Conservation (phyloP, 30 jellyfish, hydroid and myxozoan genomes). For the Hydra vulgaris region DNA sequence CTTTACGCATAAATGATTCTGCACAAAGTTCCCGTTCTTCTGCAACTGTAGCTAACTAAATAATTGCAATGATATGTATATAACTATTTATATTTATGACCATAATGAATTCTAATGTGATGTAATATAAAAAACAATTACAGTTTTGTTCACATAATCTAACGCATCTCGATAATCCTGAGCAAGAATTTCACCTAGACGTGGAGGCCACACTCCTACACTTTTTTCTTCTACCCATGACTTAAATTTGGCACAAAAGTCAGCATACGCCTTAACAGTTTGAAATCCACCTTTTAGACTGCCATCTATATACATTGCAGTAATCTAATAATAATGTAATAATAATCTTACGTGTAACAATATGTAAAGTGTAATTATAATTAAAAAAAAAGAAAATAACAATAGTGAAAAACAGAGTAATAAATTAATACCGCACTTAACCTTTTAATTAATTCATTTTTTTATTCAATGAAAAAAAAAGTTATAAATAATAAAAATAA, state of each 20-base stretch:
- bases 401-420: no score
- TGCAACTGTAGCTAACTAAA: conserved; percentile 65
- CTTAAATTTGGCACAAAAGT: conserved; percentile 75
- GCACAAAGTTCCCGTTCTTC: conserved; percentile 64
- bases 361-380: no score
- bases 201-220: conserved; percentile 78
- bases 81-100: no score
- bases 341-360: no score
- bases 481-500: no score
- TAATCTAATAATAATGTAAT: conserved; percentile 53
- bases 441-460: no score
- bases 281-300: conserved; percentile 92
- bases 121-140: conserved; percentile 4
- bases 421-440: no score
- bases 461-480: no score
- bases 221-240: conserved; percentile 83
- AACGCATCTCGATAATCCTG: conserved; percentile 88
- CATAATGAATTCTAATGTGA: no score
- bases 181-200: conserved; percentile 72
- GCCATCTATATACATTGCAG: conserved; percentile 96
- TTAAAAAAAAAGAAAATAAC: no score
- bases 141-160: conserved; percentile 82
- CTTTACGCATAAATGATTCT: conserved; percentile 56
- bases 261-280: conserved; percentile 87
- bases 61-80: no score